Conservation (phyloP, 2,888 invertebrate species). For the Plusia festucae region DNA sequence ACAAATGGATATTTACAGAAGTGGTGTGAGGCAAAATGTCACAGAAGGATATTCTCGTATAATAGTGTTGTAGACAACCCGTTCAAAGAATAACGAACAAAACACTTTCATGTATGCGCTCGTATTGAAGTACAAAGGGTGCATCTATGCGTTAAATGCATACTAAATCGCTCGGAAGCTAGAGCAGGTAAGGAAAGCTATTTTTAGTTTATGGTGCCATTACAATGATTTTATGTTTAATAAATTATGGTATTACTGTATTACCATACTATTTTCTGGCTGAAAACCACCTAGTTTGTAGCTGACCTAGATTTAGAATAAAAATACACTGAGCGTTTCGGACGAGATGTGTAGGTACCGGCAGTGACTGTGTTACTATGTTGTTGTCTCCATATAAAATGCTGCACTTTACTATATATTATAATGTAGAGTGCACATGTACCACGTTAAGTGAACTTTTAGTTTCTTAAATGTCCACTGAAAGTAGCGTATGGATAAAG, state of each 20-base stretch:
- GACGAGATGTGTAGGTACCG: background rate
- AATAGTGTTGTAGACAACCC: conserved; percentile 27
- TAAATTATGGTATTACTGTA: conserved; percentile 13
- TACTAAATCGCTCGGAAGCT: conserved; percentile 72
- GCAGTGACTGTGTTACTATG: conserved; percentile 1
- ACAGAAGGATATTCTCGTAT: conserved; percentile 28
- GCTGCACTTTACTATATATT: conserved; percentile 1
- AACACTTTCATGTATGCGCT: conserved; percentile 47
- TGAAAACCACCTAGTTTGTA: background rate
- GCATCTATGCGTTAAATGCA: conserved; percentile 75
- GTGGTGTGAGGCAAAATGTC: conserved; percentile 13
- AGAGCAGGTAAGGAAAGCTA: conserved; percentile 65
- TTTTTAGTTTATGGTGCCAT: conserved; percentile 61
- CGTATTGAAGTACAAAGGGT: conserved; percentile 71
- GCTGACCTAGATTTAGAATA: conserved; percentile 20
- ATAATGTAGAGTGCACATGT: conserved; percentile 1
- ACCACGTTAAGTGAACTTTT: background rate
- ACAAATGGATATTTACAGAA: conserved; percentile 23
- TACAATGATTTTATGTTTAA: conserved; percentile 27
- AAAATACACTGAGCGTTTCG: conserved; percentile 7
- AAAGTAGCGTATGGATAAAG: background rate
- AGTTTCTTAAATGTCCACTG: background rate
- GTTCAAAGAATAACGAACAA: conserved; percentile 36
- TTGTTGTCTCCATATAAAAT: background rate
- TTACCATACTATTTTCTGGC: conserved; percentile 15